Conservation (phyloP, 2,888 invertebrate species). For the Polydrusus pterygomalis region DNA sequence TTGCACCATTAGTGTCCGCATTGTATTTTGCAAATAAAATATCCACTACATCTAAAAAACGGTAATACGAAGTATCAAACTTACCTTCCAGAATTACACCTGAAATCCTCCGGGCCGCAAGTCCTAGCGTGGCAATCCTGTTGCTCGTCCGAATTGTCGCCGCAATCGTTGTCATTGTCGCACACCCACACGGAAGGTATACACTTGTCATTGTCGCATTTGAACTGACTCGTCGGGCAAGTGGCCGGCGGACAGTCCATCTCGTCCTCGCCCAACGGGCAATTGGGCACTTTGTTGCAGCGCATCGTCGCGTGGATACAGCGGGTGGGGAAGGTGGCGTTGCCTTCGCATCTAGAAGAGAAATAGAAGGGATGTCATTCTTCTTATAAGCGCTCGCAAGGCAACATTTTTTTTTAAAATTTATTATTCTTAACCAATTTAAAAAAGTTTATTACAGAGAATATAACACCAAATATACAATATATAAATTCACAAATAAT, state of each 20-base stretch:
- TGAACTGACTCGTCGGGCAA: constrained; percentile 81
- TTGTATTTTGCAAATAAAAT: no score
- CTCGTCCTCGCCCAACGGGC: constrained; percentile 84
- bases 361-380: background rate
- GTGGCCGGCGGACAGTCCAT: constrained; percentile 79
- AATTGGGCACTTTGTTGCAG: constrained; percentile 84
- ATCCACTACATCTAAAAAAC: no score
- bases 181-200: constrained; percentile 88
- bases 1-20: no score
- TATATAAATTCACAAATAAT: no score
- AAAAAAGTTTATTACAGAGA: no score
- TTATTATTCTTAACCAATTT: no score
- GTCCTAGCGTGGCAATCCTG: constrained; percentile 74
- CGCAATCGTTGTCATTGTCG: constrained; percentile 86
- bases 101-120: constrained; percentile 75
- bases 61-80: background rate
- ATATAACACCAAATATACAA: no score
- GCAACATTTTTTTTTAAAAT: no score
- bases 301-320: constrained; percentile 79
- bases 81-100: constrained; percentile 75
- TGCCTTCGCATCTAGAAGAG: constrained; percentile 70
- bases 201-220: constrained; percentile 83
- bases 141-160: constrained; percentile 78
- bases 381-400: no score
- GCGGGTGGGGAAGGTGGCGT: constrained; percentile 75